Conservation (phyloP, 2,888 invertebrate species). For the Spodoptera littoralis region DNA sequence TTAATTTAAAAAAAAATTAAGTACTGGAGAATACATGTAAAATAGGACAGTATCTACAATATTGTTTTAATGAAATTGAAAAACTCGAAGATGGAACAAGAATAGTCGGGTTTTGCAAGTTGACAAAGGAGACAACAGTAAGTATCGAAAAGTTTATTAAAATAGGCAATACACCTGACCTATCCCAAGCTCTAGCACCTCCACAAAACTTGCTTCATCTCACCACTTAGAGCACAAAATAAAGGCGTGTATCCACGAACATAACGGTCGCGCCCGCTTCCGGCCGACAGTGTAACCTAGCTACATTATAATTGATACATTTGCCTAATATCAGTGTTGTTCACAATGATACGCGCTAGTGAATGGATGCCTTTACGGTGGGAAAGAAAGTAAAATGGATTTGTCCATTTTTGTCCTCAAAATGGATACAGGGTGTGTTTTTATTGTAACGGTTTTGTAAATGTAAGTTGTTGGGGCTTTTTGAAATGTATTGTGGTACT, state of each 20-base stretch:
- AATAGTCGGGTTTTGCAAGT: too few species aligned
- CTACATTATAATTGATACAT: slow-evolving; percentile 56
- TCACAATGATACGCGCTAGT: slow-evolving; percentile 40
- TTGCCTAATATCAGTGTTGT: slow-evolving; percentile 47
- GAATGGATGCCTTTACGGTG: slow-evolving; percentile 35
- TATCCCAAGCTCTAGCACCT: too few species aligned
- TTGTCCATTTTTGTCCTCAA: slow-evolving; percentile 4
- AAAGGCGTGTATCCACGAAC: slow-evolving; percentile 48
- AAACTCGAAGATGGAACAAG: too few species aligned
- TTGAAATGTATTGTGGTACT: not conserved
- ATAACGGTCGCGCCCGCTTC: slow-evolving; percentile 55
- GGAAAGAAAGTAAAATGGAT: slow-evolving; percentile 22
- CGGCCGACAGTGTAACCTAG: slow-evolving; percentile 41
- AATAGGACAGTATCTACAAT: too few species aligned
- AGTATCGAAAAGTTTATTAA: too few species aligned
- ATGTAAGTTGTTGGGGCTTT: not conserved
- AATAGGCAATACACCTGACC: too few species aligned
- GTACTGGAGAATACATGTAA: too few species aligned
- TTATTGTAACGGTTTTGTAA: not conserved
- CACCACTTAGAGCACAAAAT: slow-evolving; percentile 33
- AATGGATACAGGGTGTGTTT: slow-evolving; percentile 18
- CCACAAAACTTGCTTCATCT: slow-evolving; percentile 2
- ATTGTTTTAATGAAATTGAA: too few species aligned
- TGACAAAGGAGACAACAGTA: too few species aligned
- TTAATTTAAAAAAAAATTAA: too few species aligned